A percentile compares a stretch with the other conserved stretches of the same genome.
These are phyloP conservation scores for Lasioglossum leucozonium DNA, from an alignment of 2,888 invertebrate species.

Conservation along the genomic window DNA sequence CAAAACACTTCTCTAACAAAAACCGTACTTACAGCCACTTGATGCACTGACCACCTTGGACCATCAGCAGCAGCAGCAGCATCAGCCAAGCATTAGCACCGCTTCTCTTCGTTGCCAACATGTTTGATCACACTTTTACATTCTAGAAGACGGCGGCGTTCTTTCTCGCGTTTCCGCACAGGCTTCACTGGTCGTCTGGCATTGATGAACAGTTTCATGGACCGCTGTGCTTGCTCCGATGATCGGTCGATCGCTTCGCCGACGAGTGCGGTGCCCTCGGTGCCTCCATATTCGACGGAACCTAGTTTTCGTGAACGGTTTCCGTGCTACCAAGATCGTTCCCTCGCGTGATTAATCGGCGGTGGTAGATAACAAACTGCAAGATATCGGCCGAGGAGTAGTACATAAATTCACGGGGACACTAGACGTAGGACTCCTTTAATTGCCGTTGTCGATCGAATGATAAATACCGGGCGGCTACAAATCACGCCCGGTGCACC, in stretches of 20 bases:
- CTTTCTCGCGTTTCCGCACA: constrained; percentile 3
- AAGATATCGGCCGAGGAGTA: not conserved
- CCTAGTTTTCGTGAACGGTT: not conserved
- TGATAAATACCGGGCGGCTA: constrained; percentile 14
- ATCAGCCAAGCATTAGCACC: constrained; percentile 68
- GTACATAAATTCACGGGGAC: constrained; percentile 11
- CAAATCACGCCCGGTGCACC: constrained; percentile 14
- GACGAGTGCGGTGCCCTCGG: constrained; percentile 10
- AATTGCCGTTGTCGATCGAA: constrained; percentile 18
- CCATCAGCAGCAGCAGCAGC: constrained; percentile 72
- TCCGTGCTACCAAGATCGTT: not conserved
- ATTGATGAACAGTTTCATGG: constrained; percentile 23
- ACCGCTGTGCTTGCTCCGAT: constrained; percentile 36
- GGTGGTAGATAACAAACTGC: not conserved
- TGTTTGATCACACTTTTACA: constrained; percentile 75
- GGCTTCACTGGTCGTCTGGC: not conserved
- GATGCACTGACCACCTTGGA: constrained; percentile 80
- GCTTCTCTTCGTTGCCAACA: constrained; percentile 73
- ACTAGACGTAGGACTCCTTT: not conserved
- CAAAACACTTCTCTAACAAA: not conserved
- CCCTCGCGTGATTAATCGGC: not conserved
- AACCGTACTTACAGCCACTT: constrained; percentile 83
- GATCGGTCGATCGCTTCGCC: constrained; percentile 37
- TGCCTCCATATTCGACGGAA: constrained; percentile 16
- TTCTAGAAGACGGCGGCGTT: constrained; percentile 67